These are phyloP conservation scores for Heterodera filipjevi DNA, from an alignment of 2,888 invertebrate genomes.

Conservation along the genomic window DNA sequence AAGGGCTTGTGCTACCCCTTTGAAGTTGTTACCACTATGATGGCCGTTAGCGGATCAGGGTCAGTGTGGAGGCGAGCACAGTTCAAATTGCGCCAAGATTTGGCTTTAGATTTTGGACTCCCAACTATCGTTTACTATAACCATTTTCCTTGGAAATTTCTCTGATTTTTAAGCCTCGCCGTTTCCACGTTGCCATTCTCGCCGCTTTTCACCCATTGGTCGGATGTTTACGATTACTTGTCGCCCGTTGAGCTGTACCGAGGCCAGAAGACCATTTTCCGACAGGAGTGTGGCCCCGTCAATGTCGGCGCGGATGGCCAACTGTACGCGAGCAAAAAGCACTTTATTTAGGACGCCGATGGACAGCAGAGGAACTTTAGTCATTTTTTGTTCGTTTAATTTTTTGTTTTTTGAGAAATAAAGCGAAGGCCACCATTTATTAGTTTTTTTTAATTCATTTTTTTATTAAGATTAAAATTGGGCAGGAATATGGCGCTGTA, in stretches of 20 bases:
- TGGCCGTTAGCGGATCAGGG: slow-evolving; percentile 82
- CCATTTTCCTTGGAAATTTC: background rate
- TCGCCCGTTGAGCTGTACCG: slow-evolving; percentile 52
- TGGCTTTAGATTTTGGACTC: background rate
- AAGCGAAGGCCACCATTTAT: no score
- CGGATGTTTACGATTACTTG: slow-evolving; percentile 82
- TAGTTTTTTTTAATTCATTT: background rate
- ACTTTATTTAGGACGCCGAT: slow-evolving; percentile 43
- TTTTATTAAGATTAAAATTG: no score
- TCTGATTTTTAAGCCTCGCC: slow-evolving; percentile 68
- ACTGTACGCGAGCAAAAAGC: slow-evolving; percentile 60
- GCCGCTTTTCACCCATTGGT: slow-evolving; percentile 81
- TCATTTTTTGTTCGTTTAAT: no score
- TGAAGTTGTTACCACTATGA: slow-evolving; percentile 86
- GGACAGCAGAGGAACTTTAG: no score
- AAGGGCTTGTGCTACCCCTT: slow-evolving; percentile 88
- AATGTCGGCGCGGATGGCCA: slow-evolving; percentile 57
- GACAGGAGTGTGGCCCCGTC: slow-evolving; percentile 61
- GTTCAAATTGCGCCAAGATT: slow-evolving; percentile 7
- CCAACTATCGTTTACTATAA: slow-evolving; percentile 17
- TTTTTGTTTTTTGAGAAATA: no score
- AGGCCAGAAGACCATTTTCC: slow-evolving; percentile 58
- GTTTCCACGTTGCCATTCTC: slow-evolving; percentile 84
- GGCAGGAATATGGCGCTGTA: no score
- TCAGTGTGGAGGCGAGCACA: slow-evolving; percentile 56